Percentiles rank a stretch among this genome's conserved stretches.
Conservation (phyloP, 2,888 invertebrate genomes). For the Sminthurinus aureus region DNA sequence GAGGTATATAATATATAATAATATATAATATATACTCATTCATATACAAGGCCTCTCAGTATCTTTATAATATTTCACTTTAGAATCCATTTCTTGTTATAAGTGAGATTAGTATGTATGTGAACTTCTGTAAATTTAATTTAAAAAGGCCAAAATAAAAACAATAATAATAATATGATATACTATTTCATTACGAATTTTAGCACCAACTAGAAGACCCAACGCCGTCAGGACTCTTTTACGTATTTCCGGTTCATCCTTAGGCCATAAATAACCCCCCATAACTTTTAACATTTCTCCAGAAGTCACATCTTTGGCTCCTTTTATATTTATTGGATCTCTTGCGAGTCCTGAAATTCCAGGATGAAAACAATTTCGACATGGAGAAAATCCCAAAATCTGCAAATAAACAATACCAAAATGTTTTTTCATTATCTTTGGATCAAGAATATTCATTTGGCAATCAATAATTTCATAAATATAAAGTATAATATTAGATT, state of each 20-base stretch:
- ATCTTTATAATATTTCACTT: no score
- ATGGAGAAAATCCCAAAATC: slow-evolving; percentile 63
- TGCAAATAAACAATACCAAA: slow-evolving; percentile 7
- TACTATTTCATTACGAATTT: no score
- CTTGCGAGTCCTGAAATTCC: slow-evolving; percentile 72
- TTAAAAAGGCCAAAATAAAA: no score
- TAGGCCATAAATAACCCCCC: slow-evolving; percentile 95
- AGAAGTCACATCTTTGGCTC: slow-evolving; percentile 70
- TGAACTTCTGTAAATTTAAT: no score
- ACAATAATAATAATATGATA: no score
- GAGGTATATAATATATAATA: no score
- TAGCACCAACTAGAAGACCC: slow-evolving; percentile 79
- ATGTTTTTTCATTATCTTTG: background rate
- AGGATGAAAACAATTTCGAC: slow-evolving; percentile 90
- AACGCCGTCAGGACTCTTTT: slow-evolving; percentile 84
- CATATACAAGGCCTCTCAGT: no score
- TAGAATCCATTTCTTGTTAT: no score
- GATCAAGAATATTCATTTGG: background rate
- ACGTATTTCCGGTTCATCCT: slow-evolving; percentile 79
- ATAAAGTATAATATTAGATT: no score
- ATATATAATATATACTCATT: no score
- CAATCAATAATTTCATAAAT: no score
- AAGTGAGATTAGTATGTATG: no score
- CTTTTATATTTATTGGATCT: slow-evolving; percentile 60
- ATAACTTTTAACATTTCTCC: slow-evolving; percentile 85